phyloP scores from a whole-genome alignment of 2,113 vertebrate species.

The Aegypius monachus region DNA sequence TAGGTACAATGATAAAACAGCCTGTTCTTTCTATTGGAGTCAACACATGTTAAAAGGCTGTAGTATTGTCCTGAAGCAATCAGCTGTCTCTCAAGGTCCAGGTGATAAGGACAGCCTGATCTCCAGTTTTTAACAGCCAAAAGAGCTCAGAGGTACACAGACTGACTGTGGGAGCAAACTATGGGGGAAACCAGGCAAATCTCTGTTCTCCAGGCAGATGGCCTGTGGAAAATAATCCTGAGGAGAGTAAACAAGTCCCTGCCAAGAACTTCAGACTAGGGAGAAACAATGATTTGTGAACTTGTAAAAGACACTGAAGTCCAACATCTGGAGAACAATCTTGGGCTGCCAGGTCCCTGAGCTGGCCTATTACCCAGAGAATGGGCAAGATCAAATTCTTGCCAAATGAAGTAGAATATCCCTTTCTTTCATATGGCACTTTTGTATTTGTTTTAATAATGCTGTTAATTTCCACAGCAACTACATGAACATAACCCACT shows the following conservation, averaged over 20 bases:
- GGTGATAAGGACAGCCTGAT: slow-evolving; percentile 22
- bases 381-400: neutral
- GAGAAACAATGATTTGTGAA: slow-evolving; percentile 12
- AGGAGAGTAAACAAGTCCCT: slow-evolving; percentile 54
- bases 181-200: slow-evolving; percentile 44
- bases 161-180: slow-evolving; percentile 56
- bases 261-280: slow-evolving; percentile 7
- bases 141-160: slow-evolving; percentile 55
- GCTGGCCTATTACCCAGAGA: neutral
- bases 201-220: slow-evolving; percentile 62
- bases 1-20: neutral
- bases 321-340: slow-evolving; percentile 27
- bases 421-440: neutral
- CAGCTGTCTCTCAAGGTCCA: neutral
- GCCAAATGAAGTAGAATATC: neutral
- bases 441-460: neutral
- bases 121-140: slow-evolving; percentile 3
- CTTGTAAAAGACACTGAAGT: neutral
- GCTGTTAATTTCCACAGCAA: neutral
- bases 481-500: neutral
- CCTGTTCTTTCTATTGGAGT: neutral
- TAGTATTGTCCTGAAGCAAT: neutral
- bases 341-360: neutral
- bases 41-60: neutral
- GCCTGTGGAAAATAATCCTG: slow-evolving; percentile 52